These are phyloP conservation scores for Prosapia bicincta DNA, from an alignment of 2,888 invertebrate genomes.

Conservation along the genomic window DNA sequence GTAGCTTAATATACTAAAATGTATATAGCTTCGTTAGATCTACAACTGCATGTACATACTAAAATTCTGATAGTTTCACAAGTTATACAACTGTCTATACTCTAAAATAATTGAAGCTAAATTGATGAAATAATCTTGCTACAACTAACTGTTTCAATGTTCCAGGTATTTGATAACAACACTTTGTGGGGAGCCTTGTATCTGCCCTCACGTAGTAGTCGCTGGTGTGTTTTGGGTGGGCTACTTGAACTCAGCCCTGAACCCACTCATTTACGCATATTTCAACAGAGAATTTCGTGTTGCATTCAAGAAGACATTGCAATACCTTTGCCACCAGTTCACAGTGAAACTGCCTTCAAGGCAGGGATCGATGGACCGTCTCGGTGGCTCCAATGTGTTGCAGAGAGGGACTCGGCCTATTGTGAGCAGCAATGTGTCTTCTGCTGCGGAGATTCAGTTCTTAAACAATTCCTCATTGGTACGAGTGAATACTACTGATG, in stretches of 20 bases:
- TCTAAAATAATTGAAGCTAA: too few relatives aligned
- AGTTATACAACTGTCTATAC: too few relatives aligned
- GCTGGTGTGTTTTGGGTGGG: slow-evolving; percentile 96
- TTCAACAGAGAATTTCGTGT: slow-evolving; percentile 96
- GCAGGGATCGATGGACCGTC: slow-evolving; percentile 3
- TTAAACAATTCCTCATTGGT: slow-evolving; percentile 37
- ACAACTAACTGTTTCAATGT: too few relatives aligned
- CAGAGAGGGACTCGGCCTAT: slow-evolving; percentile 28
- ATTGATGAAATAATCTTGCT: too few relatives aligned
- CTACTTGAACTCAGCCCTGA: slow-evolving; percentile 95
- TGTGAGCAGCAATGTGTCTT: slow-evolving; percentile 49
- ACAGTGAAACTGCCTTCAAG: slow-evolving; percentile 45
- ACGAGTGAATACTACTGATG: slow-evolving; percentile 34
- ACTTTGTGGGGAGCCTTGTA: slow-evolving; percentile 67
- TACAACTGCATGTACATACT: too few relatives aligned
- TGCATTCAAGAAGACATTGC: slow-evolving; percentile 88
- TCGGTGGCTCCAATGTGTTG: slow-evolving; percentile 7
- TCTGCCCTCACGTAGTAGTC: slow-evolving; percentile 80
- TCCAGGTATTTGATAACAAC: slow-evolving; percentile 81
- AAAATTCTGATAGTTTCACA: too few relatives aligned
- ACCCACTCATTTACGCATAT: slow-evolving; percentile 96
- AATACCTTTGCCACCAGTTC: slow-evolving; percentile 64
- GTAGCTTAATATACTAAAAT: too few relatives aligned
- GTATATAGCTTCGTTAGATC: too few relatives aligned
- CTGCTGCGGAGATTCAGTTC: slow-evolving; percentile 38